These are phyloP conservation scores for Champsocephalus gunnari DNA, from an alignment of 2,797 vertebrate genomes.

Conservation along the genomic window DNA sequence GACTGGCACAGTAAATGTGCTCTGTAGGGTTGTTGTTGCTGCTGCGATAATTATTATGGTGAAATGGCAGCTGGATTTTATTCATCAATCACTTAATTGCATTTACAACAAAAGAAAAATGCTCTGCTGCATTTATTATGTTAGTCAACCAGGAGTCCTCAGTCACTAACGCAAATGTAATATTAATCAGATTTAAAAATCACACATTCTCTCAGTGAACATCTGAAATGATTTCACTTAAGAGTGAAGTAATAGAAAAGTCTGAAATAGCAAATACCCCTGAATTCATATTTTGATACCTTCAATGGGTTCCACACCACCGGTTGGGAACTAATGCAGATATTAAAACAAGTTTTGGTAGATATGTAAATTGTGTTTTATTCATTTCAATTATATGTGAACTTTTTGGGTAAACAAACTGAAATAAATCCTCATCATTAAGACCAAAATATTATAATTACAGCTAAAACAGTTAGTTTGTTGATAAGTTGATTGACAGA, in stretches of 20 bases:
- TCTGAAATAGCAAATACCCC: not conserved
- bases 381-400: not conserved
- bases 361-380: not conserved
- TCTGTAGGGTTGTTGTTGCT: not conserved
- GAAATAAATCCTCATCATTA: not conserved
- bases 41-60: constrained; percentile 1
- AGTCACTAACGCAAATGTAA: not conserved
- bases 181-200: not conserved
- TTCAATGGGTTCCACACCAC: not conserved
- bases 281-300: not conserved
- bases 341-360: not conserved
- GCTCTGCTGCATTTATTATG: not conserved
- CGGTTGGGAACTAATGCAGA: constrained; percentile 3
- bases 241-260: not conserved
- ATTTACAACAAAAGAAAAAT: not conserved
- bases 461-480: not conserved
- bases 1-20: constrained; percentile 1
- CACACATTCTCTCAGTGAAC: not conserved
- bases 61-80: constrained; percentile 12
- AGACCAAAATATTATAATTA: not conserved
- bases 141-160: not conserved
- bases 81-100: not conserved
- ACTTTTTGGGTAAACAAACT: not conserved
- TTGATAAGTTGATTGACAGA: not conserved
- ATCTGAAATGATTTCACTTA: not conserved